Base-by-base conservation (phyloP, 64 coral and sea anemone genomes). In the Hydrozoanthus tunicans region DNA sequence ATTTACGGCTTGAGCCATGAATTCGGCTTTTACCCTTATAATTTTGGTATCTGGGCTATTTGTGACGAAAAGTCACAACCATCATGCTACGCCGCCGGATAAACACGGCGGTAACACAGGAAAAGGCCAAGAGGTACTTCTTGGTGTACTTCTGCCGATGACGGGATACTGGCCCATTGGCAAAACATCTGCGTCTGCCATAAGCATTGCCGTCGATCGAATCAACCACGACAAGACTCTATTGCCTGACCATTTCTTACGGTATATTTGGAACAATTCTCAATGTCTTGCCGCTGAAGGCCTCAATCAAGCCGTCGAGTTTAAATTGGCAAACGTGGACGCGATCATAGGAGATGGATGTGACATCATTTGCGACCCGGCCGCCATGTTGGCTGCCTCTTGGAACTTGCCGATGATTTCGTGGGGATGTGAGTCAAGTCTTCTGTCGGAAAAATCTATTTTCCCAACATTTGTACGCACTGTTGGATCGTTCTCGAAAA, bases 111-210 rank as follows among this genome's bases (percentile, higher is more conserved):
- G 13, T 14, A 56, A n/a, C 3, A 75, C 10, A 75, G n/a, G 79
- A 11, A 11, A 32, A 61, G 58, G 53, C 6, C 23, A 73, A 0
- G 68, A 88, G 23, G 84, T 88, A 2, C 55, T 88, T 6, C 59
- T 96, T 10, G 94, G 94, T 4, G 94, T 96, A 58, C 82, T 96
- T 70, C 75, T 96, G 6, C 94, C 94, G 13, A 96, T 96, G 94
- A 96, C 94, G 1, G 94, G 94, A 51, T 96, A 96, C 86, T 96
- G 94, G 94, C 94, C 94, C 0, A 96, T 96, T 17, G 94, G 94
- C 4, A 96, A 96, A 96, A 96, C 94, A 15, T 96, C 94, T 1
- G 94, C 94, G 17, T 96, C 94, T 5, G 91, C 94, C 59, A 96
- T 96, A 10, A 96, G 91, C 7, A 96, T 96, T 59, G 94, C 94